These are phyloP conservation scores for Drosophila yakuba DNA, from an alignment of 1,140 invertebrate species.

Conservation along the genomic window DNA sequence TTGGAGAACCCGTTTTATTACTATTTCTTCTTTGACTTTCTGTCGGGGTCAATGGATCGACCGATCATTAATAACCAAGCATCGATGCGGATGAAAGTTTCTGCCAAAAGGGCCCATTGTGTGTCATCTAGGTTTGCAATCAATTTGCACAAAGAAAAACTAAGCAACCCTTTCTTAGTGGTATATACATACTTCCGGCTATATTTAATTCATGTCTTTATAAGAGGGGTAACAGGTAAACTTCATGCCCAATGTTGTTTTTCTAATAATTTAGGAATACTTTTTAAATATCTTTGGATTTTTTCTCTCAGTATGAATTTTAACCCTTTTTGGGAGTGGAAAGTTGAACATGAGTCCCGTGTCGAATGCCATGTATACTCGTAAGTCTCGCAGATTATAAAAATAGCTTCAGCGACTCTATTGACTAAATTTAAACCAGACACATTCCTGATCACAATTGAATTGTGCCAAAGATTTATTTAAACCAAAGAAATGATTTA, in stretches of 20 bases:
- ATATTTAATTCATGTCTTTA: too few species aligned
- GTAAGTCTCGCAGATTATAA: conserved; percentile 6
- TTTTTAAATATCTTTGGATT: too few species aligned
- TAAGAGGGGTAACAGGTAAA: neutral
- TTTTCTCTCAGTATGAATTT: neutral
- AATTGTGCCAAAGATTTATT: conserved; percentile 22
- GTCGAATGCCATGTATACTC: neutral
- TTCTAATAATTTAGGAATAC: too few species aligned
- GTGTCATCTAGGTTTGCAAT: conserved; percentile 10
- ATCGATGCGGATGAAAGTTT: conserved; percentile 36
- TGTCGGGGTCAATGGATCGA: conserved; percentile 48
- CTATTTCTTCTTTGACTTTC: conserved; percentile 23
- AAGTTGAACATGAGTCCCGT: conserved; percentile 11
- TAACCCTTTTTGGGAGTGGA: conserved; percentile 7
- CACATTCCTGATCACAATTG: conserved; percentile 12
- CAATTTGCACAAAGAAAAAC: neutral
- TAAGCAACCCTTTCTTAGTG: neutral
- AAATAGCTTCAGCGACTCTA: conserved; percentile 19
- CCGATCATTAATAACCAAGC: conserved; percentile 44
- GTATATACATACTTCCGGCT: too few species aligned
- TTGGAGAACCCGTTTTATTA: conserved; percentile 21
- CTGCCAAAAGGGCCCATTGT: conserved; percentile 28
- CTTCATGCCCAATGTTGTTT: too few species aligned
- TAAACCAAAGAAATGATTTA: conserved; percentile 10
- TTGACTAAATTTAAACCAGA: conserved; percentile 26